Conservation (phyloP, 2,888 invertebrate genomes). For the Dasysyrphus albostriatus region DNA sequence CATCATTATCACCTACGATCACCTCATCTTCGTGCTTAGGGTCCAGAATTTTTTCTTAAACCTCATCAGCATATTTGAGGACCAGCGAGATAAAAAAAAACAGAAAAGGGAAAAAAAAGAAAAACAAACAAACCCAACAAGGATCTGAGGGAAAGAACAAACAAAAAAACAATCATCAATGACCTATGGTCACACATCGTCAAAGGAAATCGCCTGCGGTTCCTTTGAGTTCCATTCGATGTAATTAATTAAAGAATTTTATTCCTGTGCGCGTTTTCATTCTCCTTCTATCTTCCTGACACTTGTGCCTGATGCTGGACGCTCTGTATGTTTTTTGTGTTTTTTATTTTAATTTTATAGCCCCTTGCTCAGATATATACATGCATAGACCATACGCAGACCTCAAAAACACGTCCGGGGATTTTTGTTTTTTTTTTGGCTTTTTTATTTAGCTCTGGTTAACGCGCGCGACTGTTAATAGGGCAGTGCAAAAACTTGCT, state of each 20-base stretch:
- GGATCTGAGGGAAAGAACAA: conserved; percentile 52
- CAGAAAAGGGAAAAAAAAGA: conserved; percentile 6
- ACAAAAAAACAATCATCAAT: conserved; percentile 67
- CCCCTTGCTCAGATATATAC: conserved; percentile 1
- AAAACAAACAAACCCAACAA: conserved; percentile 63
- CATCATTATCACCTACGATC: conserved; percentile 71
- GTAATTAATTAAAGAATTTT: conserved; percentile 76
- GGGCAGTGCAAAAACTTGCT: conserved; percentile 47
- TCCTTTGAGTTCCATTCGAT: conserved; percentile 64
- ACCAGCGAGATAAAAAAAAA: conserved; percentile 20
- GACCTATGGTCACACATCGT: conserved; percentile 76
- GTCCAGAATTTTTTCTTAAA: conserved; percentile 45
- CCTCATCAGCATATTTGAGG: conserved; percentile 67
- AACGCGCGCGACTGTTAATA: conserved; percentile 55
- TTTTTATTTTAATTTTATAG: conserved; percentile 58
- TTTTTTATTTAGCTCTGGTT: conserved; percentile 50
- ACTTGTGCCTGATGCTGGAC: conserved; percentile 36
- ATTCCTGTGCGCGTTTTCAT: conserved; percentile 71
- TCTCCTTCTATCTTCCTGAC: conserved; percentile 53
- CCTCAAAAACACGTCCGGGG: conserved; percentile 24
- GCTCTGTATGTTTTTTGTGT: conserved; percentile 35
- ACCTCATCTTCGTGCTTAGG: conserved; percentile 52
- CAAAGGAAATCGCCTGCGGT: conserved; percentile 74
- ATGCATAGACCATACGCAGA: conserved; percentile 30
- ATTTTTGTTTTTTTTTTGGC: conserved; percentile 12